Base-by-base conservation (phyloP, 1,140 invertebrate genomes). In the Adoxophyes honmai region DNA sequence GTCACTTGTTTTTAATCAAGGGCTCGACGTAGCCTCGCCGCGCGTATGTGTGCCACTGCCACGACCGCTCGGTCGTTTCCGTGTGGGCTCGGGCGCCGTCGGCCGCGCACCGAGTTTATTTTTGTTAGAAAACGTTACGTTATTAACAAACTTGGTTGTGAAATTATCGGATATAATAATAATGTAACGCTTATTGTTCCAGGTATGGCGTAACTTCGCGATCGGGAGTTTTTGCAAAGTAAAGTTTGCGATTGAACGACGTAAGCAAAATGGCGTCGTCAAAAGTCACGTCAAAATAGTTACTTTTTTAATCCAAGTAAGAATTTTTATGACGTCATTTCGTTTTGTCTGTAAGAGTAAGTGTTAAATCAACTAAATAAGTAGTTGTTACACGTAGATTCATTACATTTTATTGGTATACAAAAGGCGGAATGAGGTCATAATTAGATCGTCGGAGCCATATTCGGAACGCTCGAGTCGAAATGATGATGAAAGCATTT, bases 11-110 rank as follows among this genome's bases (percentile, higher is more conserved):
- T 48, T 48, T 18, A 48, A 48, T 48, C 42, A 48, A 48, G 42
- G 42, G 42, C 42, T 18, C n/a, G 21, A 60, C 57, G 38, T 51
- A 48, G 62, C 57, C 51, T 51, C 55, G 62, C 57, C 51, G 39
- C 55, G 58, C 2, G 55, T 66, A 67, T 70, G 64, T 65, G 57
- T 70, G 63, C 64, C 68, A 35, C 38, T 68, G 62, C 42, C 55
- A 48, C 64, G 58, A 48, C 10, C 52, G 36, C 21, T 60, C 59
- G 59, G 10, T 44, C 38, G 51, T 60, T 55, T 60, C 51, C 59
- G 59, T 52, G 11, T 42, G 3, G 53, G 39, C 16, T 60, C 53
- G 53, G 53, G 15, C 58, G 11, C 14, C 14, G 44, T 59, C 57
- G 58, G 33, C 7, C 52, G 14, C 10, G 42, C 42, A 48, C 10